phyloP scores from a whole-genome alignment of 2,797 vertebrate genomes.

The Chaunax sp. region DNA sequence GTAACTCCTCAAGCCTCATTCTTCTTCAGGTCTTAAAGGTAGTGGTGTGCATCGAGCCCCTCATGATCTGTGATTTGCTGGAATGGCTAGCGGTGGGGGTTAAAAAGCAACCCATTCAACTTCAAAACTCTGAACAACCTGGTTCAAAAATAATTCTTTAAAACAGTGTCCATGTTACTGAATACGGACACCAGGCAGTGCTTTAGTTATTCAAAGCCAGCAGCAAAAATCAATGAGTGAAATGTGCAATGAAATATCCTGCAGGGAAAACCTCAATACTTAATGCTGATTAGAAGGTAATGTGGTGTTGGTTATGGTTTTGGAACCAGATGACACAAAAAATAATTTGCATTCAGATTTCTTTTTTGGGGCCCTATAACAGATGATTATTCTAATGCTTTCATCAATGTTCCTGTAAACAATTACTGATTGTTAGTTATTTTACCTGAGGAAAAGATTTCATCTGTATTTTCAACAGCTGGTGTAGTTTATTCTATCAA shows the following conservation, averaged over 20 bases:
- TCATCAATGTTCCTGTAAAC: constrained; percentile 56
- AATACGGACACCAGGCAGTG: constrained; percentile 27
- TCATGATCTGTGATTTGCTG: constrained; percentile 22
- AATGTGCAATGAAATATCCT: constrained; percentile 46
- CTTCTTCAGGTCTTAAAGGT: constrained; percentile 46
- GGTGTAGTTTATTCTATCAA: constrained; percentile 34
- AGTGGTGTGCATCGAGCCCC: constrained; percentile 42
- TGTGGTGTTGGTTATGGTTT: constrained; percentile 53
- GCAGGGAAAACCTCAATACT: constrained; percentile 25
- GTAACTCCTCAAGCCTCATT: constrained; percentile 56
- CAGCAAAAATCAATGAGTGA: constrained; percentile 24
- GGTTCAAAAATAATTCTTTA: background rate
- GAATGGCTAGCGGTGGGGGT: constrained; percentile 12
- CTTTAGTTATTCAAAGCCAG: constrained; percentile 36
- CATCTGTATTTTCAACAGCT: constrained; percentile 49
- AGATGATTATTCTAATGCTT: constrained; percentile 52
- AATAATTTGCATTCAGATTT: constrained; percentile 26
- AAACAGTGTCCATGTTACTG: background rate
- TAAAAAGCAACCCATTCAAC: constrained; percentile 21
- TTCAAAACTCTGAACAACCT: constrained; percentile 10
- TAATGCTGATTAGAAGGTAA: constrained; percentile 35
- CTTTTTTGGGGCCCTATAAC: constrained; percentile 20
- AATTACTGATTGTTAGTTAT: constrained; percentile 54
- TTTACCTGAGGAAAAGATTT: constrained; percentile 54
- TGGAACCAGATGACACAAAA: constrained; percentile 54